A percentile compares a stretch with the other conserved stretches of the same genome.
phyloP scores from a whole-genome alignment of 2,888 invertebrate species.

The Cantharis nigra region DNA sequence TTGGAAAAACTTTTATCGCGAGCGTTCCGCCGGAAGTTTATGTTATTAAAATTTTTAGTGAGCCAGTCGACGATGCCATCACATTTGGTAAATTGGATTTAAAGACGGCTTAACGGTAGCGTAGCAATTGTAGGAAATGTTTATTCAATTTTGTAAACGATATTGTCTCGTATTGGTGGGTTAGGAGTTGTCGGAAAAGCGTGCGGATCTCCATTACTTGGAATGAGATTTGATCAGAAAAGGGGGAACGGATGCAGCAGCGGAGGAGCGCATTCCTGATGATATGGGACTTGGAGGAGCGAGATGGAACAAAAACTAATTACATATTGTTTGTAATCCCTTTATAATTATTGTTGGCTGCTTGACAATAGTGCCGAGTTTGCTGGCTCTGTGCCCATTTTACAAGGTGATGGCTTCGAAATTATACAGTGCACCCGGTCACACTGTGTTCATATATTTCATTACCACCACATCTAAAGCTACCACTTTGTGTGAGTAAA shows the following conservation, averaged over 20 bases:
- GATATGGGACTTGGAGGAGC: constrained; percentile 16
- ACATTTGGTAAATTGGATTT: not conserved
- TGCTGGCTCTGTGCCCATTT: constrained; percentile 43
- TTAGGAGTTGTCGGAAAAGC: constrained; percentile 28
- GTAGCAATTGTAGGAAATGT: not conserved
- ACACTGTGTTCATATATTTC: constrained; percentile 34
- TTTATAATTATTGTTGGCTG: constrained; percentile 49
- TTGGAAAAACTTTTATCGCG: not conserved
- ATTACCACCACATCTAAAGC: constrained; percentile 12
- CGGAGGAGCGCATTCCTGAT: constrained; percentile 26
- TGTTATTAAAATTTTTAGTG: not conserved
- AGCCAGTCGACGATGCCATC: not conserved
- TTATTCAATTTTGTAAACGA: constrained; percentile 9
- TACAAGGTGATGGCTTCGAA: constrained; percentile 37
- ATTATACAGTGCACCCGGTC: constrained; percentile 36
- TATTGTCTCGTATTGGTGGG: constrained; percentile 9
- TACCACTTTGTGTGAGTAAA: constrained; percentile 5
- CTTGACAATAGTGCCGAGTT: constrained; percentile 47
- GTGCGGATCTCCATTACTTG: constrained; percentile 38
- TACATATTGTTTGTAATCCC: constrained; percentile 52
- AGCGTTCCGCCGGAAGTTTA: not conserved
- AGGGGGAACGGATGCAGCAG: constrained; percentile 32
- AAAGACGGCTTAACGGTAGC: not conserved
- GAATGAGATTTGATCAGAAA: constrained; percentile 33
- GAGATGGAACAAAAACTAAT: constrained; percentile 45